Evolutionary conservation across 2,797 vertebrate species (phyloP), one percentile per base, ranked within the genome.

Genomic region (Chelon auratus): DNA sequence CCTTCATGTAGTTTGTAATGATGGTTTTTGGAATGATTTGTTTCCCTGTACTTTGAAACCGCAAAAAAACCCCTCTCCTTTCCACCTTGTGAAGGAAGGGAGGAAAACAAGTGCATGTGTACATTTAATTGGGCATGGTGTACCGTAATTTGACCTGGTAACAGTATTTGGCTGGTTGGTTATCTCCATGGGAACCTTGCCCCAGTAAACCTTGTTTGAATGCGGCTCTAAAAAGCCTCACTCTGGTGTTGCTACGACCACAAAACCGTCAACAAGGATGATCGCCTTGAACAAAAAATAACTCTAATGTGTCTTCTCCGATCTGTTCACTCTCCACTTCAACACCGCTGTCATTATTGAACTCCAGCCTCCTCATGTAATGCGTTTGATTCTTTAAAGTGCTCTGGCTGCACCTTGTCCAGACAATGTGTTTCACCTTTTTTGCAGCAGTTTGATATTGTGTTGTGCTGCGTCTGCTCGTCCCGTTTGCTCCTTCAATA

Each of bases 121-220:
- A 56, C 33, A 22, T 54, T 67, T 70, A 53, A 72, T 61, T 60
- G 71, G 64, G 59, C 68, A 0, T 42, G 57, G 37, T 62, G 77
- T 37, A 33, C 30, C 74, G 80, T 82, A 80, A 88, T 80, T 79
- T 60, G 77, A 84, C 83, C 75, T 64, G 58, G 72, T 77, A 59
- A 63, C 66, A 55, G 33, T 43, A 60, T 62, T 81, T 70, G 64
- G 57, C 68, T 75, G 67, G 77, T 61, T 62, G 57, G 78, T 71
- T 61, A 70, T 87, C 77, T 72, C 79, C 84, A 77, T 78, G 80
- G 81, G 82, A 88, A 88, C 84, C 68, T 65, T 75, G 50, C 62
- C 69, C 63, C 55, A 37, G 2, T 65, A 77, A 72, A 77, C 52
- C n/a, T 2, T 20, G 24, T 56, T 17, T 75, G 37, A 66, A 22